These are phyloP conservation scores for Chaetodon trifasciatus DNA, from an alignment of 2,797 vertebrate species.

Conservation along the genomic window DNA sequence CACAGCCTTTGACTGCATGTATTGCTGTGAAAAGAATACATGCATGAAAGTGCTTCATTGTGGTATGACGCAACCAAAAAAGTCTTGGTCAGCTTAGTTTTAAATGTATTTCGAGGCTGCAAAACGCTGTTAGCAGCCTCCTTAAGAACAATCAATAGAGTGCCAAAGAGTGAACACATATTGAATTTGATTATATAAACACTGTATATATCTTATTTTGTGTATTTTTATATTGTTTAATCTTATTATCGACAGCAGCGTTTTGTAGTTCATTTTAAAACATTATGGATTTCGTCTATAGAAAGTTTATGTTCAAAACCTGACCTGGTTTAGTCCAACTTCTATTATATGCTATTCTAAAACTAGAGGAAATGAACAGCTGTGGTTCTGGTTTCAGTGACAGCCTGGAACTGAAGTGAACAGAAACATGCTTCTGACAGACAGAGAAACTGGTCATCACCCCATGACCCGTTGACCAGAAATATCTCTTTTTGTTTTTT, in stretches of 20 bases:
- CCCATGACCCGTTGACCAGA: background rate
- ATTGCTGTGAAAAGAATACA: background rate
- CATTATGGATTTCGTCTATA: background rate
- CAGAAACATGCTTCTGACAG: background rate
- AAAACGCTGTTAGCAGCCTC: background rate
- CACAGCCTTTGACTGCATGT: background rate
- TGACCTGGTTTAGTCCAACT: background rate
- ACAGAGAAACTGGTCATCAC: background rate
- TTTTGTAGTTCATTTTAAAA: background rate
- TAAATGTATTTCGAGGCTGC: background rate
- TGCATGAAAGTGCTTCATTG: slow-evolving; percentile 11
- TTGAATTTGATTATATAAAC: background rate
- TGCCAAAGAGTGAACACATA: background rate
- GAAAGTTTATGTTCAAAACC: background rate
- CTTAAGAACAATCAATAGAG: background rate
- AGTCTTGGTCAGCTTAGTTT: background rate
- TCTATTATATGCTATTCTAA: too few relatives aligned
- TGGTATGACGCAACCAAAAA: slow-evolving; percentile 21
- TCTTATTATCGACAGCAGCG: background rate
- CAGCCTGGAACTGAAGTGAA: background rate
- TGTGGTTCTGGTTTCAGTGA: background rate
- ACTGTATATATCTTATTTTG: background rate
- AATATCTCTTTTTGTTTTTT: background rate
- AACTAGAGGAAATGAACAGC: background rate
- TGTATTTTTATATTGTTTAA: background rate